Percentiles rank a stretch among this genome's conserved stretches.
phyloP scores from a whole-genome alignment of 2,888 invertebrate genomes.

The Poecilobothrus nobilitatus region DNA sequence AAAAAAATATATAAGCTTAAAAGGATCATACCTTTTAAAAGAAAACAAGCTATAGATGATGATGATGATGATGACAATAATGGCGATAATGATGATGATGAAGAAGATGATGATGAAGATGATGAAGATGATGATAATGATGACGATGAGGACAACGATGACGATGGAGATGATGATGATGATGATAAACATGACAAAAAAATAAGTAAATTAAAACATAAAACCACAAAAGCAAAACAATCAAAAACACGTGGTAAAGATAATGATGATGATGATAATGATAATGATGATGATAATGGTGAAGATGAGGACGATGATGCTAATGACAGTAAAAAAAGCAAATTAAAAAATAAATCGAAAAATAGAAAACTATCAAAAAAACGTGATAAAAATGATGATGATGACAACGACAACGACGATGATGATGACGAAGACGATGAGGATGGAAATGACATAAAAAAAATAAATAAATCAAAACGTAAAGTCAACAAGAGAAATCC shows the following conservation, averaged over 20 bases:
- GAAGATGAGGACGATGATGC: slow-evolving; percentile 22
- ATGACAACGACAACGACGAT: slow-evolving; percentile 34
- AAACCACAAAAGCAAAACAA: no score
- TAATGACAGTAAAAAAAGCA: slow-evolving; percentile 34
- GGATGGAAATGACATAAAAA: slow-evolving; percentile 21
- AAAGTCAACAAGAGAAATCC: neutral
- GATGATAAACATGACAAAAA: slow-evolving; percentile 1
- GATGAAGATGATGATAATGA: slow-evolving; percentile 41
- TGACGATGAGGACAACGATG: slow-evolving; percentile 39
- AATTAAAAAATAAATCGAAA: neutral
- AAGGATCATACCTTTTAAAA: no score
- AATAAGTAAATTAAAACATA: no score
- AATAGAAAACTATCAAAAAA: no score
- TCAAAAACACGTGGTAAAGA: slow-evolving; percentile 25
- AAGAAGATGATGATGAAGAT: slow-evolving; percentile 35
- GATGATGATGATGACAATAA: no score
- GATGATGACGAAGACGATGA: slow-evolving; percentile 30
- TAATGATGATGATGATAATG: slow-evolving; percentile 44
- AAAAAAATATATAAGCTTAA: slow-evolving; percentile 27
- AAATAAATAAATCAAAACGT: neutral
- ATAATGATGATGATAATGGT: slow-evolving; percentile 43
- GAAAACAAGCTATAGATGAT: no score
- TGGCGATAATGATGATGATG: no score
- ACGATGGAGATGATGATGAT: slow-evolving; percentile 37
- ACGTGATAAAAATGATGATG: slow-evolving; percentile 29